A percentile compares a stretch with the other conserved stretches of the same genome.
phyloP scores from a whole-genome alignment of 2,113 vertebrate genomes.

The Tragelaphus strepsiceros region DNA sequence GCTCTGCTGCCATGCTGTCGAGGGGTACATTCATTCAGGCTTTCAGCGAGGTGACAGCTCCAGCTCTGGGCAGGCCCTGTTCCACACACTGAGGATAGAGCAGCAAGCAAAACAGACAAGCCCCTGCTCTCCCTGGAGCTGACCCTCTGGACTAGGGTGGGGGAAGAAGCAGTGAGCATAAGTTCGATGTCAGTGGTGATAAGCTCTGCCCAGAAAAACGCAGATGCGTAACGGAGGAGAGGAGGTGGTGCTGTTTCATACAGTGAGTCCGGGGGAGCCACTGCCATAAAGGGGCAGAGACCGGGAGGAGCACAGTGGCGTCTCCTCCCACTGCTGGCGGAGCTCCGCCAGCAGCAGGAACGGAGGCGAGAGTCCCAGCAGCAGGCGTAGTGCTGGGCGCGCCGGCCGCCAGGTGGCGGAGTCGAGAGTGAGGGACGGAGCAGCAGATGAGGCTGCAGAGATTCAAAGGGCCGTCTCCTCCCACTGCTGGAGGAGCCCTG shows the following conservation, averaged over 20 bases:
- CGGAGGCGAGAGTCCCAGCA: not conserved
- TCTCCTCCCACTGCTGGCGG: accelerated
- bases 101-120: not conserved
- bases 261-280: not conserved
- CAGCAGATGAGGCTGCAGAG: not conserved
- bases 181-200: not conserved
- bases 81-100: not conserved
- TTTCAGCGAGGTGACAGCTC: not conserved
- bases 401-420: not conserved
- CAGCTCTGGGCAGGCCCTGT: not conserved
- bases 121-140: not conserved
- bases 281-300: not conserved
- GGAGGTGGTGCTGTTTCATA: not conserved
- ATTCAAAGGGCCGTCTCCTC: too few relatives aligned
- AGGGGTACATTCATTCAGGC: not conserved
- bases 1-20: accelerated
- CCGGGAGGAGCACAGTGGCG: not conserved
- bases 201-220: not conserved
- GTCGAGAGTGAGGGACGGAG: too few relatives aligned
- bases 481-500: too few relatives aligned
- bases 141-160: not conserved
- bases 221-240: accelerated
- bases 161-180: not conserved
- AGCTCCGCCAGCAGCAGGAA: not conserved
- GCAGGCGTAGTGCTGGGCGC: accelerated